Conservation (phyloP, 2,797 vertebrate genomes). For the Phrynocephalus vlangalii region DNA sequence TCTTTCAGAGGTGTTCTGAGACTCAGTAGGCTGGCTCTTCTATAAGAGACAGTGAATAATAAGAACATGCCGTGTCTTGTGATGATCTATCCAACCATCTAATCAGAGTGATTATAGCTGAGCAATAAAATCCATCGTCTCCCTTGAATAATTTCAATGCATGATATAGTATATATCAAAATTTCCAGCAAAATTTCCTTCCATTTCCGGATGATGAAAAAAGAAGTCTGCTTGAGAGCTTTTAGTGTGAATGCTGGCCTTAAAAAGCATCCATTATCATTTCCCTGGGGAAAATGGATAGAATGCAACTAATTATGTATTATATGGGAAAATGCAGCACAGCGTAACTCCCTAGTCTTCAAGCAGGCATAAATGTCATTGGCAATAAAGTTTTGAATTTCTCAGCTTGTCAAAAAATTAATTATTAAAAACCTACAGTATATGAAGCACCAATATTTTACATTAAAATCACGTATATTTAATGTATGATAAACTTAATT, state of each 20-base stretch:
- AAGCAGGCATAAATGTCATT: slow-evolving; percentile 6
- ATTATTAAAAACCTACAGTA: neutral
- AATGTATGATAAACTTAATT: slow-evolving; percentile 17
- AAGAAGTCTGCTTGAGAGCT: neutral
- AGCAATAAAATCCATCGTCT: neutral
- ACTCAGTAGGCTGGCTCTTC: no score
- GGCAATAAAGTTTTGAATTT: slow-evolving; percentile 8
- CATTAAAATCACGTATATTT: neutral
- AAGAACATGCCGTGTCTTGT: no score
- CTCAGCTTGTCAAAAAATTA: slow-evolving; percentile 9
- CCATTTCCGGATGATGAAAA: neutral
- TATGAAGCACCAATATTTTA: neutral
- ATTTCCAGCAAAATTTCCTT: slow-evolving; percentile 1
- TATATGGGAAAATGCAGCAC: neutral
- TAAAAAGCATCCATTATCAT: slow-evolving; percentile 26
- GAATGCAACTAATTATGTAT: slow-evolving; percentile 21
- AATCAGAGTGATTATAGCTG: neutral
- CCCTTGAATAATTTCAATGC: neutral
- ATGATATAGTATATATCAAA: neutral
- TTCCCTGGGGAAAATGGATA: slow-evolving; percentile 28
- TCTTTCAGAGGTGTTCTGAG: no score
- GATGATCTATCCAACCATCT: no score
- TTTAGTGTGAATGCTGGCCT: neutral
- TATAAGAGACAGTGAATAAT: no score
- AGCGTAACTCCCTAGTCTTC: neutral